Evolutionary conservation across 2,797 vertebrate genomes (phyloP).

Genomic region (Hyperoplus lanceolatus): DNA sequence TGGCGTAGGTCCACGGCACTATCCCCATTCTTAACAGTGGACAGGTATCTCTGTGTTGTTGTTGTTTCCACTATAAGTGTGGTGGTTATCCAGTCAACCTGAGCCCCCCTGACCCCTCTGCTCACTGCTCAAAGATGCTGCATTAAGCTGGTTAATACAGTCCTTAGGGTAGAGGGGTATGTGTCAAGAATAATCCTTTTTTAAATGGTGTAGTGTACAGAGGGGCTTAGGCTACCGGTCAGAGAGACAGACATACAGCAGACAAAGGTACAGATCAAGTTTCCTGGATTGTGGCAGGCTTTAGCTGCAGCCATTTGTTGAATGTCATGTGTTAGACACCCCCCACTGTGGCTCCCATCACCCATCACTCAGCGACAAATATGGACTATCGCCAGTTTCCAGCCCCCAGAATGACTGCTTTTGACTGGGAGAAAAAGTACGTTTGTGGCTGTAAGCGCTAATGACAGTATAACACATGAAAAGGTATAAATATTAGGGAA

Average conservation of each 20-base stretch:
- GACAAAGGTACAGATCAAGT: neutral
- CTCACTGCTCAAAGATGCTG: slow-evolving; percentile 4
- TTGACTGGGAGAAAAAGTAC: neutral
- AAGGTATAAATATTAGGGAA: neutral
- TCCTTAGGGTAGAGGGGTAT: slow-evolving; percentile 16
- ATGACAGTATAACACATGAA: neutral
- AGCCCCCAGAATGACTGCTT: neutral
- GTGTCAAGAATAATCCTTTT: slow-evolving; percentile 42
- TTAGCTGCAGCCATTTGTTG: slow-evolving; percentile 26
- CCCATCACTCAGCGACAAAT: neutral
- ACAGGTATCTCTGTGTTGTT: slow-evolving; percentile 45
- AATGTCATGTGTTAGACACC: slow-evolving; percentile 15
- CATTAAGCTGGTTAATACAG: slow-evolving; percentile 31
- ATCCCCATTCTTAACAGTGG: slow-evolving; percentile 8
- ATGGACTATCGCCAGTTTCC: neutral
- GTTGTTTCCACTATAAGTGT: neutral
- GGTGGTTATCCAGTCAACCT: slow-evolving; percentile 39
- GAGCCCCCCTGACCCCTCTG: slow-evolving; percentile 25
- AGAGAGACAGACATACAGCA: slow-evolving; percentile 14
- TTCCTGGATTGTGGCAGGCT: slow-evolving; percentile 2
- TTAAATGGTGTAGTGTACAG: slow-evolving; percentile 18
- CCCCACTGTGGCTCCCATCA: slow-evolving; percentile 8
- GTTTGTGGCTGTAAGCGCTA: neutral
- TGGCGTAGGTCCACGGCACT: slow-evolving; percentile 38
- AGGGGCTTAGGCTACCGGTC: neutral